Evolutionary conservation across 2,113 vertebrate species (phyloP), one percentile per base, ranked within the genome.

Genomic region (Anhinga rufa): DNA sequence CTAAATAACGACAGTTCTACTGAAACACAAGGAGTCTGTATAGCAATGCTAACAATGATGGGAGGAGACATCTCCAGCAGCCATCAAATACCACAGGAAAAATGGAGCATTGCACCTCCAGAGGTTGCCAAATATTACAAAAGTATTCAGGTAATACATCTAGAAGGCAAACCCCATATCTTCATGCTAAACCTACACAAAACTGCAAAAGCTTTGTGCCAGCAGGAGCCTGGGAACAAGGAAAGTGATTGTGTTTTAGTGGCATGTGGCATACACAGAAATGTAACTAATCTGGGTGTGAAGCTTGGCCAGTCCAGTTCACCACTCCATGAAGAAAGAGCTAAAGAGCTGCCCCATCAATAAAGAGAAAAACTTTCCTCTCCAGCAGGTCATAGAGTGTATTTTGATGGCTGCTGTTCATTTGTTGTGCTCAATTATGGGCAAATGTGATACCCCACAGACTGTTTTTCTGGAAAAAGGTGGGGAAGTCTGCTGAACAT

Each of bases 201-300:
- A 68, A 90, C 12, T 95, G 25, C 40, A 75, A 88, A 95, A 75
- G 28, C 29, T 44, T 85, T 76, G 42, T 60, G 38, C 68, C 49
- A 86, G 82, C 60, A 86, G 55, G 38, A 92, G 34, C 57, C 85
- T 52, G 92, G 77, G 94, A 95, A 96, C 75, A 94, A 94, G 86
- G 86, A 95, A 81, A 12, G 17, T 71, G 90, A 82, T 69, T 91
- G 78, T 93, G 68, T 71, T 95, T 96, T 80, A 93, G 91, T 83
- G 31, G 51, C 48, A 92, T 74, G 69, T 93, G 85, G 74, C 96
- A 91, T 80, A 92, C 65, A 57, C 81, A 93, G 92, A 96, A 97
- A 93, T 68, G 70, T 93, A 69, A 83, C 24, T 17, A 46, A 94
- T 10, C 49, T 52, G 46, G 29, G 34, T 82, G 70, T 54, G 44